Base-by-base conservation (phyloP, 2,113 vertebrate species). In the Rynchops niger region DNA sequence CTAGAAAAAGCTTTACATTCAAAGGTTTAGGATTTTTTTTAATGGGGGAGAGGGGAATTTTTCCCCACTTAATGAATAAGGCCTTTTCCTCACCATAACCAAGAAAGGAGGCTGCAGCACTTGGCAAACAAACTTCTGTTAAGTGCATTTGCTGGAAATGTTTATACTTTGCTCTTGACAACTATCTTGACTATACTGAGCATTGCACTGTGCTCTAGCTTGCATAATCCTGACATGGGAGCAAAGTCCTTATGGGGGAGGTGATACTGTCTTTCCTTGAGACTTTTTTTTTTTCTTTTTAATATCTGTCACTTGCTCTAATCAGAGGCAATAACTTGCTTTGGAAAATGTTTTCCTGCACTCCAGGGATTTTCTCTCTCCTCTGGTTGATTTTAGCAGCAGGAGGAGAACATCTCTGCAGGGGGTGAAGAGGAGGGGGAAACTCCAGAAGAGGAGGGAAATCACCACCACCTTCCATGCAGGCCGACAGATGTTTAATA, bases 91-190 rank as follows among this genome's bases (percentile, higher is more conserved):
- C 15, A 3, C n/a, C 71, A 18, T 87, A 87, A 94, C 49, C 65
- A 73, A 76, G 82, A 79, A 84, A 93, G 53, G n/a, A 96, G 69
- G 56, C 92, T 87, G 92, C 65, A 92, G 82, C 52, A 59, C 62
- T 93, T 96, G 90, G 95, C 95, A 96, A 95, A 91, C 86, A 82
- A 87, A 86, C 45, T 84, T 93, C 82, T 91, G 20, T 91, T 97
- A 97, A 97, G 87, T 91, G 87, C 89, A 63, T 94, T 96, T 93
- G 93, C 96, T 95, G 89, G 95, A 96, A 95, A 59, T 94, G 91
- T 97, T 97, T 97, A 96, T 95, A 85, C 93, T 96, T 95, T 95
- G 82, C 91, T 96, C 95, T 91, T 92, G 72, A 96, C 95, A 95
- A 56, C 86, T 93, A 62, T 93, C 95, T 92, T 89, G 88, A 92